Evolutionary conservation across 2,113 vertebrate genomes (phyloP).

Genomic region (Cinclus cinclus): DNA sequence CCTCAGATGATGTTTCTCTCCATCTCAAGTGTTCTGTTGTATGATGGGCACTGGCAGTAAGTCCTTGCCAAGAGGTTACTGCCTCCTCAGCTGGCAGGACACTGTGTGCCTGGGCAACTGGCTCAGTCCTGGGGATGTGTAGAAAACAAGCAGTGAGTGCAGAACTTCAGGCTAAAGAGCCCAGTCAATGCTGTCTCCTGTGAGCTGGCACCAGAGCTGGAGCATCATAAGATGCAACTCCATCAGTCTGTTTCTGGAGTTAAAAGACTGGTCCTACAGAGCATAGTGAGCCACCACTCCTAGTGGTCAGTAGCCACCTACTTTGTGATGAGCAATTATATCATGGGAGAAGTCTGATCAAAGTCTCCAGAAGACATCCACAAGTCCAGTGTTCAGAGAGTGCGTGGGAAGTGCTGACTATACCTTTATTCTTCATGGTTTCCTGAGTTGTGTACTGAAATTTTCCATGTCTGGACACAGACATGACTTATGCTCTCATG

Average conservation of each 20-base stretch:
- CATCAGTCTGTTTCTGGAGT: neutral
- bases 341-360: neutral
- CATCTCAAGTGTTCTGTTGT: neutral
- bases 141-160: neutral
- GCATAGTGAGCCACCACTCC: neutral
- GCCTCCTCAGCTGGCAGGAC: neutral
- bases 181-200: neutral
- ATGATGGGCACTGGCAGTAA: neutral
- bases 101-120: neutral
- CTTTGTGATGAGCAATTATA: neutral
- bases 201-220: neutral
- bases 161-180: neutral
- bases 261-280: neutral
- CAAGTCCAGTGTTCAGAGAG: neutral
- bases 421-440: neutral
- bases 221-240: neutral
- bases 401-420: neutral
- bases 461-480: neutral
- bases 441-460: neutral
- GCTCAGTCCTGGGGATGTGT: neutral
- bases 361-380: neutral
- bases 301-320: neutral
- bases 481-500: neutral
- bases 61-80: neutral
- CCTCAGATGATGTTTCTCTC: neutral